These are phyloP conservation scores for Anhinga anhinga DNA, from an alignment of 2,113 vertebrate species.

Conservation along the genomic window DNA sequence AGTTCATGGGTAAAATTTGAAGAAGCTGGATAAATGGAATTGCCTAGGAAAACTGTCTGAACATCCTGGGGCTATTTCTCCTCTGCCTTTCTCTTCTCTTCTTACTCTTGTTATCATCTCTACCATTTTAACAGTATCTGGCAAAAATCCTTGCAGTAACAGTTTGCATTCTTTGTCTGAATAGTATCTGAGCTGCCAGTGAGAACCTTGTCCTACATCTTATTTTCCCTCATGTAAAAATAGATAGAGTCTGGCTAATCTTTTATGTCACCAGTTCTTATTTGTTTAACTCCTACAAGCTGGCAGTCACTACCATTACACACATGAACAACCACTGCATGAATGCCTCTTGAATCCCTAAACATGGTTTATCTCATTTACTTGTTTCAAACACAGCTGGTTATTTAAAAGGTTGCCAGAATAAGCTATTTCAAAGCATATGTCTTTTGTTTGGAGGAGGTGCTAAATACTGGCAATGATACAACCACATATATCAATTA, in stretches of 20 bases:
- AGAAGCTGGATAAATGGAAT: not conserved
- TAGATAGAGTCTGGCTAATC: not conserved
- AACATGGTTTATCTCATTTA: not conserved
- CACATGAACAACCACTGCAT: not conserved
- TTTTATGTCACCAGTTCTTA: not conserved
- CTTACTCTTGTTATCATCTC: not conserved
- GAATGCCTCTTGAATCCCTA: not conserved
- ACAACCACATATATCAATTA: not conserved
- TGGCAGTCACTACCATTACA: not conserved
- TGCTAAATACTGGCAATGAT: not conserved
- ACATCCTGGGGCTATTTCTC: not conserved
- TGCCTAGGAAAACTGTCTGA: not conserved
- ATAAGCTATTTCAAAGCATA: not conserved
- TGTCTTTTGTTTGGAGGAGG: not conserved
- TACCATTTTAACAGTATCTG: not conserved
- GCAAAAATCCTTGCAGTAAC: not conserved
- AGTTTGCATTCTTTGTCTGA: not conserved
- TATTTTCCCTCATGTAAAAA: not conserved
- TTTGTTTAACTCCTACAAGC: not conserved
- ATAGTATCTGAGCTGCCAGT: not conserved
- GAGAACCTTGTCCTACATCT: not conserved
- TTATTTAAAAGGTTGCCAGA: not conserved
- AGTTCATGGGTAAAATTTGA: not conserved
- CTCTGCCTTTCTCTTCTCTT: not conserved
- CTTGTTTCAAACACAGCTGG: not conserved